These are phyloP conservation scores for Solenodon paradoxus DNA, from an alignment of 2,113 vertebrate species.

Conservation along the genomic window DNA sequence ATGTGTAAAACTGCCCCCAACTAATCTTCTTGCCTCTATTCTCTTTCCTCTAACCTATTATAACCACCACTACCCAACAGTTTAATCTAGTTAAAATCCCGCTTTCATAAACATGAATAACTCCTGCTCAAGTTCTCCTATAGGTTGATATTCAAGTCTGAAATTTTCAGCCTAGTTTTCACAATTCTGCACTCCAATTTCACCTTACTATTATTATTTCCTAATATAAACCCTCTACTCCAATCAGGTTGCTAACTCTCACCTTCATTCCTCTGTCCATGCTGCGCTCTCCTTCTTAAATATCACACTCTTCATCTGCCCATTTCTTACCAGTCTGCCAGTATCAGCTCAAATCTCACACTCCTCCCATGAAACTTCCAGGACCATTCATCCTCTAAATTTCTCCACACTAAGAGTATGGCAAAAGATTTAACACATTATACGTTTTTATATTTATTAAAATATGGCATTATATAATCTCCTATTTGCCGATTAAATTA, in stretches of 20 bases:
- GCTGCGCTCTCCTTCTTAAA: neutral
- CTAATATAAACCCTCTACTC: neutral
- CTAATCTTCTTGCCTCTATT: neutral
- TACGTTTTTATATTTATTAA: neutral
- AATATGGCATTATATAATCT: slow-evolving; percentile 10
- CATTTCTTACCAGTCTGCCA: neutral
- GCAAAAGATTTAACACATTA: neutral
- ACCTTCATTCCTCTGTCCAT: neutral
- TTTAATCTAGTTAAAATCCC: neutral
- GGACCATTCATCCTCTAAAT: neutral
- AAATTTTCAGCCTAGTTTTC: neutral
- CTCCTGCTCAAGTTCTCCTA: neutral
- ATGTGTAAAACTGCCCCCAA: neutral
- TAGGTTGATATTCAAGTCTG: neutral
- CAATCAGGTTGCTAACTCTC: neutral
- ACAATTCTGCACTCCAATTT: neutral
- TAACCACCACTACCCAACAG: neutral
- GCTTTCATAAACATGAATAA: neutral
- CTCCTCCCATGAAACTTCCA: neutral
- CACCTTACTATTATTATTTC: neutral
- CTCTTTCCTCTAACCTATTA: neutral
- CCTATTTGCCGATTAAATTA: neutral
- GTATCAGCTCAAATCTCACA: neutral
- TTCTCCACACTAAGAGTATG: neutral
- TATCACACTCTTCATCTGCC: neutral